Percentiles rank a stretch among this genome's conserved stretches.
phyloP scores from a whole-genome alignment of 2,113 vertebrate genomes.

The Elephantulus edwardii region DNA sequence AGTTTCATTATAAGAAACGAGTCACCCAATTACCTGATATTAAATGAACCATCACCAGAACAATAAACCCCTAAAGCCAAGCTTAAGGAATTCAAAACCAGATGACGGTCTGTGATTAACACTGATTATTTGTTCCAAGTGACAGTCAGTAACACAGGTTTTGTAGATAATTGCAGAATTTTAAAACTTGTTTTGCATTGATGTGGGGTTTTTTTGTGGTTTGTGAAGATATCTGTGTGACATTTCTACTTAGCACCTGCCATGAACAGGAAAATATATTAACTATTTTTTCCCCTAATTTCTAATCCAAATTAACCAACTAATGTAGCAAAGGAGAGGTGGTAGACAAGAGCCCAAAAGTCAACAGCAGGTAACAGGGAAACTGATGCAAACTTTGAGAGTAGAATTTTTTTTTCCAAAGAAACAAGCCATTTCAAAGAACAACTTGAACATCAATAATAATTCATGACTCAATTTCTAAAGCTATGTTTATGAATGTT shows the following conservation, averaged over 20 bases:
- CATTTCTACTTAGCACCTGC: background rate
- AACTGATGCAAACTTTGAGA: background rate
- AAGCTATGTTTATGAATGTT: background rate
- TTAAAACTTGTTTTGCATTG: background rate
- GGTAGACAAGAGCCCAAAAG: background rate
- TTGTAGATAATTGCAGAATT: background rate
- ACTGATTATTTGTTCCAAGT: background rate
- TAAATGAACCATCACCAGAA: background rate
- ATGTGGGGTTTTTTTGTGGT: background rate
- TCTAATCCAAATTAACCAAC: background rate
- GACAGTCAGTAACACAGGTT: background rate
- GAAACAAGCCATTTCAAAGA: background rate
- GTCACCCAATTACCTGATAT: background rate
- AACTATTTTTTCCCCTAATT: background rate
- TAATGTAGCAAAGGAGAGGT: background rate
- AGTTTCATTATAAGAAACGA: constrained; percentile 1
- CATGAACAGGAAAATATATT: background rate
- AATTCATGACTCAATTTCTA: background rate
- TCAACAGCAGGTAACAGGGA: background rate
- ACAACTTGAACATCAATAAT: background rate
- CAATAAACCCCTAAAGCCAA: background rate
- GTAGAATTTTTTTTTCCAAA: background rate
- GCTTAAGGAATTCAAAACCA: background rate
- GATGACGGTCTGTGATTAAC: background rate
- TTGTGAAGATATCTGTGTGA: background rate